These are phyloP conservation scores for Coilia nasus DNA, from an alignment of 2,797 vertebrate genomes.

Conservation along the genomic window DNA sequence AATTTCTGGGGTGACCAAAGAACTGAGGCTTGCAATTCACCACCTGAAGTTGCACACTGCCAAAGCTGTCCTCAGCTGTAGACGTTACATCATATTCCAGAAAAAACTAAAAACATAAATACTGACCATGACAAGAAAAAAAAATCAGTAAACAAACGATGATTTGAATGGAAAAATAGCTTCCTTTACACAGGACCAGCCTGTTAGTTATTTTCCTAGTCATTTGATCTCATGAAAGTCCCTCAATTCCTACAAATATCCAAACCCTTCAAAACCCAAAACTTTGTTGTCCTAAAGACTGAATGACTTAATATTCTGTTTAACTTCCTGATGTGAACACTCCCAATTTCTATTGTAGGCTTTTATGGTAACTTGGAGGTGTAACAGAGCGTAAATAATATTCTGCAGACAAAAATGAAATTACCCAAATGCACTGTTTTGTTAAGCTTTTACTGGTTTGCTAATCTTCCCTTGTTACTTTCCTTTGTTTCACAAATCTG, in stretches of 20 bases:
- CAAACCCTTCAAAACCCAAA: slow-evolving; percentile 61
- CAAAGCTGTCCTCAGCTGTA: slow-evolving; percentile 55
- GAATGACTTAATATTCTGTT: neutral
- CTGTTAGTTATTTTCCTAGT: slow-evolving; percentile 69
- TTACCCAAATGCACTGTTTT: neutral
- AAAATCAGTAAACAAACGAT: slow-evolving; percentile 43
- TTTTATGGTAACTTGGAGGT: neutral
- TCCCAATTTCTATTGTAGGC: neutral
- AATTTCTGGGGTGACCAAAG: slow-evolving; percentile 73
- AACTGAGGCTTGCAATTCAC: slow-evolving; percentile 72
- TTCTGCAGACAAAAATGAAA: neutral
- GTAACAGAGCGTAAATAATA: neutral
- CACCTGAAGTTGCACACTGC: slow-evolving; percentile 63
- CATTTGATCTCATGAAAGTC: slow-evolving; percentile 44
- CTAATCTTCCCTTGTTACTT: slow-evolving; percentile 15
- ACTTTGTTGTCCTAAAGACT: neutral
- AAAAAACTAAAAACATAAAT: slow-evolving; percentile 50
- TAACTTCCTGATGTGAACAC: neutral
- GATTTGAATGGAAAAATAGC: slow-evolving; percentile 71
- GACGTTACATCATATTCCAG: slow-evolving; percentile 51
- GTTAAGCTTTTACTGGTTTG: slow-evolving; percentile 37
- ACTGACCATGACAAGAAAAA: slow-evolving; percentile 31
- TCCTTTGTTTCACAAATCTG: slow-evolving; percentile 23
- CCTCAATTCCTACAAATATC: slow-evolving; percentile 30
- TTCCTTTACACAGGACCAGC: slow-evolving; percentile 81